These are phyloP conservation scores for Trogon melanurus DNA, from an alignment of 2,113 vertebrate genomes.

Conservation along the genomic window DNA sequence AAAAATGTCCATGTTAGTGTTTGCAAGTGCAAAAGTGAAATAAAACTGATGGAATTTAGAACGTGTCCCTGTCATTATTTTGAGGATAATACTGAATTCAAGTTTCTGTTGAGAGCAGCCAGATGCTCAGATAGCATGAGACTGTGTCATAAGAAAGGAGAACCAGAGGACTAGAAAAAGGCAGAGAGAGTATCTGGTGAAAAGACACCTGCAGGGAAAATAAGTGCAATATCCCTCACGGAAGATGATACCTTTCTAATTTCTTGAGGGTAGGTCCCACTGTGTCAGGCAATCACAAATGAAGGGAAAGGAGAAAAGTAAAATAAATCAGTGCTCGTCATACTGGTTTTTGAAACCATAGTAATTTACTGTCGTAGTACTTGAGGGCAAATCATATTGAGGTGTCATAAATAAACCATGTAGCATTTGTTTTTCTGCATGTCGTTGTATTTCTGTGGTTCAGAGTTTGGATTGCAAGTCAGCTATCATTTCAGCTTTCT, in stretches of 20 bases:
- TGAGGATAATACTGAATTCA: neutral
- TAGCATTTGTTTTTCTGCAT: constrained; percentile 2
- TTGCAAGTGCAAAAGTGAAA: neutral
- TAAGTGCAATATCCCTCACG: neutral
- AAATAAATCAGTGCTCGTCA: constrained; percentile 24
- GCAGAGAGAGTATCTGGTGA: neutral
- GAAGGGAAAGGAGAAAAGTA: constrained; percentile 16
- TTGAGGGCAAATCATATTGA: constrained; percentile 19
- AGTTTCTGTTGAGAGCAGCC: neutral
- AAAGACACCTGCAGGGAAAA: constrained; percentile 16
- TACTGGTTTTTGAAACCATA: constrained; percentile 24
- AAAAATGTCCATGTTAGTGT: neutral
- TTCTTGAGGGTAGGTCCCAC: constrained; percentile 5
- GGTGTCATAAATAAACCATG: constrained; percentile 37
- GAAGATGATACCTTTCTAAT: constrained; percentile 33
- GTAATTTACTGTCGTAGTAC: constrained; percentile 39
- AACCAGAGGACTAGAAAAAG: neutral
- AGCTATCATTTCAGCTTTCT: neutral
- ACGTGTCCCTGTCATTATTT: neutral
- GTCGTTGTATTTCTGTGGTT: neutral
- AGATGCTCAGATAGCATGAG: neutral
- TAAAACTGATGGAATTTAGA: neutral
- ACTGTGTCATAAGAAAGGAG: neutral
- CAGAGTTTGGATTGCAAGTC: neutral
- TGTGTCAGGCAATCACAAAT: constrained; percentile 36